Conservation (phyloP, 2,797 vertebrate genomes). For the Spondyliosoma cantharus region DNA sequence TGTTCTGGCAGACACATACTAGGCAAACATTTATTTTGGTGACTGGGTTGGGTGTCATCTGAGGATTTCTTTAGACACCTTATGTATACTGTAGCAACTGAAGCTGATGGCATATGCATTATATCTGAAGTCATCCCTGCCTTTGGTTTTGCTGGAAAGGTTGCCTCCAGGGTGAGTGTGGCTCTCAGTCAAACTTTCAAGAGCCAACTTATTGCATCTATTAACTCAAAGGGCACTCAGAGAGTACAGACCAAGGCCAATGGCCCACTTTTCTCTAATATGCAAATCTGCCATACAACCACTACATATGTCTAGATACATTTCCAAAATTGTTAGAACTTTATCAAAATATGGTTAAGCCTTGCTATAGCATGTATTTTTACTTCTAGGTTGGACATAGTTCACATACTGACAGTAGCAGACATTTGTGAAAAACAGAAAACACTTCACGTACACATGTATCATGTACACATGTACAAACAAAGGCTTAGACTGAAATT, state of each 20-base stretch:
- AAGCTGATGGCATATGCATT: constrained; percentile 3
- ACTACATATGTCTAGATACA: not conserved
- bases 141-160: not conserved
- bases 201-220: no score
- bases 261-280: not conserved
- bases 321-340: not conserved
- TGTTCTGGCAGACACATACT: no score
- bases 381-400: no score
- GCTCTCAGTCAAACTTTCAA: not conserved
- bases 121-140: not conserved
- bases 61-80: not conserved
- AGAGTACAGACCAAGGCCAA: no score
- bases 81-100: not conserved
- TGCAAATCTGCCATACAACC: not conserved
- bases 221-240: no score
- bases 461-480: no score
- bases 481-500: no score
- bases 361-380: no score
- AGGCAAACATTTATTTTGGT: no score
- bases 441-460: no score
- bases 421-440: no score
- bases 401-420: no score
- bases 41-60: not conserved
- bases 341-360: not conserved
- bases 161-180: not conserved